Evolutionary conservation across 2,888 invertebrate genomes (phyloP).

Genomic region (Parapristionchus giblindavisi): DNA sequence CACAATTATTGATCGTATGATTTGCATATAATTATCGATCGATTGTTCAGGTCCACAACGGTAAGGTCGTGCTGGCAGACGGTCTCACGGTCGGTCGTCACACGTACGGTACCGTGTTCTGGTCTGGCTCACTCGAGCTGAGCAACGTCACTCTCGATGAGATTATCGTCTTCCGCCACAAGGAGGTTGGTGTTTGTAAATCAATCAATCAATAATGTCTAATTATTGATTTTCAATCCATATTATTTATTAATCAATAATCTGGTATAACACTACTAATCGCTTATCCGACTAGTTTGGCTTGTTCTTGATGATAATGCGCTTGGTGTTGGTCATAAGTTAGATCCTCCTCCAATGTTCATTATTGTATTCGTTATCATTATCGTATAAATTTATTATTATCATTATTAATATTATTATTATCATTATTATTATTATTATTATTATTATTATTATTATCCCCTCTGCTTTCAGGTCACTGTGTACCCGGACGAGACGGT

Average conservation of each 20-base stretch:
- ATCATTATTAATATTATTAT: no score
- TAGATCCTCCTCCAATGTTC: no score
- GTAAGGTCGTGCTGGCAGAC: constrained; percentile 58
- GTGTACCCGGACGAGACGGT: constrained; percentile 89
- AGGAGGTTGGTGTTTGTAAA: no score
- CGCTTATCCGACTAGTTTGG: no score
- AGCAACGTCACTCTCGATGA: constrained; percentile 50
- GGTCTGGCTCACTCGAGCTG: constrained; percentile 70
- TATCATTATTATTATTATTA: not conserved
- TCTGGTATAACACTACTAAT: no score
- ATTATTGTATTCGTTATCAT: no score
- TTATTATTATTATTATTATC: not conserved
- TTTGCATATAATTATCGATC: not conserved
- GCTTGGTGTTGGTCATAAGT: no score
- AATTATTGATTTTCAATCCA: no score
- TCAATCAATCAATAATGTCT: no score
- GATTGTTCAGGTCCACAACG: constrained; percentile 40
- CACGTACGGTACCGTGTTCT: constrained; percentile 73
- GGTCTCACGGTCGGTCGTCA: constrained; percentile 72
- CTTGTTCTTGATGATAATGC: no score
- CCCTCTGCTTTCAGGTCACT: constrained; percentile 75
- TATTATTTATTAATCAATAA: no score
- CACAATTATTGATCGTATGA: not conserved
- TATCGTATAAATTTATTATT: no score
- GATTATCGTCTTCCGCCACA: constrained; percentile 81